Percentiles rank a stretch among this genome's conserved stretches.
Conservation (phyloP, 2,797 vertebrate species). For the Oreochromis mossambicus region DNA sequence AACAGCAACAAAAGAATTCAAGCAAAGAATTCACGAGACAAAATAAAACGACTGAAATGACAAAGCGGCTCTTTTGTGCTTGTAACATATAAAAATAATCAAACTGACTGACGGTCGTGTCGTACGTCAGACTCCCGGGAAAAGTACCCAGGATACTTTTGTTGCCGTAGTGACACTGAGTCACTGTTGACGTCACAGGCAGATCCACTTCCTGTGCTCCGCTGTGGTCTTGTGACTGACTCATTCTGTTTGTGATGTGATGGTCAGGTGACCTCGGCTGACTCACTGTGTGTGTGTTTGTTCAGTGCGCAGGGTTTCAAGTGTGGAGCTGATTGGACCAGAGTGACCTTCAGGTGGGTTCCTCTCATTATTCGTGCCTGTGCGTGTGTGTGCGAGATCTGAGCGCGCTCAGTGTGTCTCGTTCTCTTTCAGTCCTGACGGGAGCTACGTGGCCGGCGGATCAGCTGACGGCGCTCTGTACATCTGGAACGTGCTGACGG, state of each 20-base stretch:
- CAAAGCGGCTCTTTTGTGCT: background rate
- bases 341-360: conserved; percentile 92
- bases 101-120: background rate
- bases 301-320: conserved; percentile 92
- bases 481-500: conserved; percentile 90
- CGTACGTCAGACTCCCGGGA: background rate
- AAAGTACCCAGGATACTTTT: background rate
- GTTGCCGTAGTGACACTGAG: background rate
- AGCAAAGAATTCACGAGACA: background rate
- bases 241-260: background rate
- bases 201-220: background rate
- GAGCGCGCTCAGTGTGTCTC: background rate
- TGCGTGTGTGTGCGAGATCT: fast-evolving
- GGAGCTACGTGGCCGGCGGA: conserved; percentile 86
- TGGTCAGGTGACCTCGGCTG: background rate
- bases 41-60: background rate
- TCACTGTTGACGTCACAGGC: background rate
- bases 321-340: conserved; percentile 95
- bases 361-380: background rate
- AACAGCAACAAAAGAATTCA: background rate
- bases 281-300: background rate
- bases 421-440: conserved; percentile 82
- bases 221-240: background rate
- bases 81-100: background rate
- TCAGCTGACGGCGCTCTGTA: conserved; percentile 90